Percentiles rank a stretch among this genome's conserved stretches.
Evolutionary conservation across 2,797 vertebrate genomes (phyloP).

Genomic region (Notamacropus eugenii): DNA sequence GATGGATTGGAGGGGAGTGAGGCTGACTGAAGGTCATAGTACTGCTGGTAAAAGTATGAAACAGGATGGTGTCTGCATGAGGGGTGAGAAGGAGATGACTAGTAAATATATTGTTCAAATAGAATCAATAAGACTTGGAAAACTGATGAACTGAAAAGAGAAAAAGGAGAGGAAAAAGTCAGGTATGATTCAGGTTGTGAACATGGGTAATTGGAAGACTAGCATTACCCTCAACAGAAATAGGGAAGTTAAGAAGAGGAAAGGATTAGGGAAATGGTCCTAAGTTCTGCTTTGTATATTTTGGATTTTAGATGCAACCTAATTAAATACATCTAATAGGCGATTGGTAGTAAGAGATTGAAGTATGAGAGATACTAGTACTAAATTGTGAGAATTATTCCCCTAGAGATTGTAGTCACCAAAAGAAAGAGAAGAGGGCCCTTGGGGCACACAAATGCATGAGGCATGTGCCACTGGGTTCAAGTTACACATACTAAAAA

Average conservation of each 20-base stretch:
- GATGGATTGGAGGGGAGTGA: neutral
- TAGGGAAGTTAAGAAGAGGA: too few species aligned
- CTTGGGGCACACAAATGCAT: neutral
- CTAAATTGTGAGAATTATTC: neutral
- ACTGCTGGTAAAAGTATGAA: neutral
- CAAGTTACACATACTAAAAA: neutral
- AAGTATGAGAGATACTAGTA: neutral
- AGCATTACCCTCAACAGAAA: neutral
- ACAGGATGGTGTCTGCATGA: neutral
- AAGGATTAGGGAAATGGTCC: neutral
- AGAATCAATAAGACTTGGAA: neutral
- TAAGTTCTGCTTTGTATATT: neutral
- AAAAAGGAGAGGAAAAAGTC: neutral
- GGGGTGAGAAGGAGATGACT: neutral
- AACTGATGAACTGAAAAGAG: neutral
- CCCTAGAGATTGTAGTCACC: neutral
- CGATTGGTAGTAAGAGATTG: too few species aligned
- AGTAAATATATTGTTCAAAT: neutral
- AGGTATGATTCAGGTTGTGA: neutral
- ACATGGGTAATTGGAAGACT: neutral
- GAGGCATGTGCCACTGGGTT: neutral
- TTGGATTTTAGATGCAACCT: neutral
- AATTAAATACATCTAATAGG: neutral
- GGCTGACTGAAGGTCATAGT: neutral
- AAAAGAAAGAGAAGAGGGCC: neutral